Conservation (phyloP, 2,113 vertebrate species). For the Mionectes macconnelli region DNA sequence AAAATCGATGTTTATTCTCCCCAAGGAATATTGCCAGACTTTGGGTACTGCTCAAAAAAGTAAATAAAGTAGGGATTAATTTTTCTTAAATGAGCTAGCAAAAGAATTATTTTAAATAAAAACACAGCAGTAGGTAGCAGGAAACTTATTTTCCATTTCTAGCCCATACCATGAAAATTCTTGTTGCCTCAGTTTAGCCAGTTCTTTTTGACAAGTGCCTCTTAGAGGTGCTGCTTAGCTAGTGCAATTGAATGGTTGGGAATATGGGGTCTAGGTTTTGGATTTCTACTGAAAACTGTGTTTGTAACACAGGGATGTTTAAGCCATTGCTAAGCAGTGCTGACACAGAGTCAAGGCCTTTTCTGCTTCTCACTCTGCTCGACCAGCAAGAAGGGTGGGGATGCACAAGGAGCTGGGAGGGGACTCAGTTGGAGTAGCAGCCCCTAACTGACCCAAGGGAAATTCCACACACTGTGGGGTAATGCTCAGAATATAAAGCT, state of each 20-base stretch:
- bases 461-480: background rate
- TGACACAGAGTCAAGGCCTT: background rate
- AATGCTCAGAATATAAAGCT: background rate
- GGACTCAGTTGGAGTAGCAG: background rate
- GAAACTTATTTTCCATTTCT: background rate
- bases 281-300: background rate
- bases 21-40: background rate
- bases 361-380: background rate
- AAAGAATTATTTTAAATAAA: background rate
- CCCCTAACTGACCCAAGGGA: background rate
- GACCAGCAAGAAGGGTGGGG: background rate
- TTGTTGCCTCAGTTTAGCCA: background rate
- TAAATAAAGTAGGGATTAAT: background rate
- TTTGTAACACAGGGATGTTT: background rate
- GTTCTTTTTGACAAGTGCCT: background rate
- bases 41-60: background rate
- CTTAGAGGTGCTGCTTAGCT: background rate
- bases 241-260: background rate
- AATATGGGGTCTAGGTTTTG: background rate
- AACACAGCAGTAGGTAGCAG: background rate
- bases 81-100: background rate
- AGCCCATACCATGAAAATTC: background rate
- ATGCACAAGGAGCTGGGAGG: background rate
- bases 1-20: background rate
- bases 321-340: background rate